phyloP scores from a whole-genome alignment of 1,140 invertebrate species.

The honey bee (Apis mellifera) region DNA sequence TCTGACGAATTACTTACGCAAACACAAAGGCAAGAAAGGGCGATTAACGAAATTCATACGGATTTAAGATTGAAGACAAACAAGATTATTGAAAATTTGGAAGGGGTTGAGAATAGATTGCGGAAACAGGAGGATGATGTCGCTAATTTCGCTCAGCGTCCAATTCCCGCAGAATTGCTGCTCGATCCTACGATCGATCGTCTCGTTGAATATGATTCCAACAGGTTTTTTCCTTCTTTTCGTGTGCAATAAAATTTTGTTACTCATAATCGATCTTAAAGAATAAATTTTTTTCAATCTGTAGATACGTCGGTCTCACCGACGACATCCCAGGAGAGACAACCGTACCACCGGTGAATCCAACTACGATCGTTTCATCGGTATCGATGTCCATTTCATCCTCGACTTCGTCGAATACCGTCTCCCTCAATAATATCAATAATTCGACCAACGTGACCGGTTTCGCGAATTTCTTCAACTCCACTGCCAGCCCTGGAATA shows the following conservation, averaged over 20 bases:
- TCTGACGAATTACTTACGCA: constrained; percentile 92
- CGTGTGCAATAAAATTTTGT: background rate
- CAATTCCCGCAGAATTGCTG: constrained; percentile 87
- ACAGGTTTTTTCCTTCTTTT: constrained; percentile 73
- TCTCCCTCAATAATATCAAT: constrained; percentile 40
- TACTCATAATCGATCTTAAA: background rate
- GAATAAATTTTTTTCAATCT: background rate
- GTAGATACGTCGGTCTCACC: constrained; percentile 48
- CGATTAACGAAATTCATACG: constrained; percentile 92
- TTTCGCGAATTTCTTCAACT: constrained; percentile 48
- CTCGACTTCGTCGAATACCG: constrained; percentile 63
- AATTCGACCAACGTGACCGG: constrained; percentile 56
- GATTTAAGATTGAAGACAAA: constrained; percentile 91
- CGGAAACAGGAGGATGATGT: constrained; percentile 92
- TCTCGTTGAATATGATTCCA: constrained; percentile 88
- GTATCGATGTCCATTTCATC: constrained; percentile 70
- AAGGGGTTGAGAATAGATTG: constrained; percentile 90
- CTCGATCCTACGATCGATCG: constrained; percentile 90
- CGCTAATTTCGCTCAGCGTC: constrained; percentile 86
- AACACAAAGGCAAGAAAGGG: constrained; percentile 92
- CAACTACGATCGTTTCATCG: constrained; percentile 63
- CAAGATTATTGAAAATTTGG: constrained; percentile 93
- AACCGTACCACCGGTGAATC: constrained; percentile 71
- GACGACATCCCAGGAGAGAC: constrained; percentile 73
- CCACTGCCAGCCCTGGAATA: constrained; percentile 75